Evolutionary conservation across 2,888 invertebrate species (phyloP).

Genomic region (Drosophila macrospina): DNA sequence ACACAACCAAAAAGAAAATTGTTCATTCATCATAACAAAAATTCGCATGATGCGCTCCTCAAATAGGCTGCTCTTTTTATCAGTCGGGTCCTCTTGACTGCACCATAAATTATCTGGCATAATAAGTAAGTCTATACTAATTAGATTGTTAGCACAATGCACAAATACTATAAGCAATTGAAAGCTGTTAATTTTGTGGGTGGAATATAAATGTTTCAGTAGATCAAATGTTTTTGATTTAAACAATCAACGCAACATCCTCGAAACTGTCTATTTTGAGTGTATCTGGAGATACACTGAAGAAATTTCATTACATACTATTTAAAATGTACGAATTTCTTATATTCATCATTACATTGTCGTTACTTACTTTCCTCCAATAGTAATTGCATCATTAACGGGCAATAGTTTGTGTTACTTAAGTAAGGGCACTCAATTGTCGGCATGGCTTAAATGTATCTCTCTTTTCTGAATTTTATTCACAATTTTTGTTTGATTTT

Average conservation of each 20-base stretch:
- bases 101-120: not conserved
- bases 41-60: conserved; percentile 48
- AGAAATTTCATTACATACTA: too few relatives aligned
- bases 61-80: conserved; percentile 27
- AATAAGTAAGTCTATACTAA: not conserved
- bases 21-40: conserved; percentile 77
- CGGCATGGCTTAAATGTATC: conserved; percentile 3
- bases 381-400: not conserved
- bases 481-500: conserved; percentile 23
- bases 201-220: too few relatives aligned
- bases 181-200: too few relatives aligned
- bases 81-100: not conserved
- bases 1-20: conserved; percentile 23
- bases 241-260: too few relatives aligned
- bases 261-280: too few relatives aligned
- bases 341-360: not conserved
- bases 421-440: conserved; percentile 25
- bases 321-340: too few relatives aligned
- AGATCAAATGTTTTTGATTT: not conserved
- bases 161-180: too few relatives aligned
- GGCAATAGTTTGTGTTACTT: not conserved
- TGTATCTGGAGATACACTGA: too few relatives aligned
- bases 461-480: conserved; percentile 25
- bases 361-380: not conserved
- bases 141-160: not conserved